Evolutionary conservation across 1,140 invertebrate species (phyloP).

Genomic region (Phymorhynchus buccinoides): DNA sequence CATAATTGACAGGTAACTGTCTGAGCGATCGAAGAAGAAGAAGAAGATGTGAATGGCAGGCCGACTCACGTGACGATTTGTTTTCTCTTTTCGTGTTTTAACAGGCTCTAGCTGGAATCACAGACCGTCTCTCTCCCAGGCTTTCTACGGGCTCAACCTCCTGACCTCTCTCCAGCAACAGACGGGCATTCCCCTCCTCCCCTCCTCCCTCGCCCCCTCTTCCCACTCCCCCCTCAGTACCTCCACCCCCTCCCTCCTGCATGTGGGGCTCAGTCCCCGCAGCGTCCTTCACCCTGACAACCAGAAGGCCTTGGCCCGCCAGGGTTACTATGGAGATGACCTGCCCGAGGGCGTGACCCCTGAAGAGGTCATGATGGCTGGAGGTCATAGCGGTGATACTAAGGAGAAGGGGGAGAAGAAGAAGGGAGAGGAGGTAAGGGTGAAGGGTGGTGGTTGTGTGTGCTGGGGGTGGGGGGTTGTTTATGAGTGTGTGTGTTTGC

Average conservation of each 20-base stretch:
- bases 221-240: neutral
- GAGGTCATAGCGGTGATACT: no score
- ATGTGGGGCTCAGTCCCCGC: neutral
- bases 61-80: neutral
- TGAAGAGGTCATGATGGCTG: neutral
- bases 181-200: neutral
- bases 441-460: no score
- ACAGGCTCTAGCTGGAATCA: neutral
- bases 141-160: conserved; percentile 20
- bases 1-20: no score
- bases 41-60: no score
- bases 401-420: neutral
- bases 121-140: neutral
- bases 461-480: no score
- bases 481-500: no score
- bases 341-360: conserved; percentile 28
- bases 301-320: conserved; percentile 31
- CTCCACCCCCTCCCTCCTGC: neutral
- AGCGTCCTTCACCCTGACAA: conserved; percentile 40
- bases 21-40: no score
- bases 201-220: neutral
- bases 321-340: conserved; percentile 36
- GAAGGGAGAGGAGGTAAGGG: neutral
- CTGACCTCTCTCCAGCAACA: conserved; percentile 26
- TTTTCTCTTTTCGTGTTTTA: neutral